Conservation (phyloP, 92 coral and sea anemone species). For the Palythoa caribaeorum region DNA sequence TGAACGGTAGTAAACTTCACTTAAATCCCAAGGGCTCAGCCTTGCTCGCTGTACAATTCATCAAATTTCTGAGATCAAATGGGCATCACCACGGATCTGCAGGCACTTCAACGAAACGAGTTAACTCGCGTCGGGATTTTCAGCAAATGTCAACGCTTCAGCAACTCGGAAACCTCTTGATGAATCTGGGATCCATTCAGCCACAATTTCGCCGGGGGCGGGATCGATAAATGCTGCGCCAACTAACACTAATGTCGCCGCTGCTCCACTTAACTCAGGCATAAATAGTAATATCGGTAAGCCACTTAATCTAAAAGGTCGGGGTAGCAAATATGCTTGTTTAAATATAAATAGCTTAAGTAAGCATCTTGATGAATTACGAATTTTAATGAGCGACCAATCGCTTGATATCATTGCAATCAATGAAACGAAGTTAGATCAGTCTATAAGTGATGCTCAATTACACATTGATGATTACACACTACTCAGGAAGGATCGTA, state of each 20-base stretch:
- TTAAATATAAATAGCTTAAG: too few species aligned
- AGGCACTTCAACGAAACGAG: not conserved
- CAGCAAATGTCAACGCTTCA: not conserved
- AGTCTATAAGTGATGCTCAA: too few species aligned
- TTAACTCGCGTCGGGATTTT: not conserved
- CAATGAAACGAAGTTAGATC: too few species aligned
- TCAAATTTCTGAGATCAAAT: slow-evolving; percentile 7
- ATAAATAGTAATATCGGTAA: not conserved
- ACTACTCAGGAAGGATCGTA: too few species aligned
- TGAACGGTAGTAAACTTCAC: slow-evolving; percentile 43
- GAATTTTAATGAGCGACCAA: too few species aligned
- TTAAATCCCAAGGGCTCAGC: slow-evolving; percentile 50
- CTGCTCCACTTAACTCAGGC: not conserved
- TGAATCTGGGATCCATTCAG: not conserved
- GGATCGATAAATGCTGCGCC: slow-evolving; percentile 15
- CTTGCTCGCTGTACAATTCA: slow-evolving; percentile 34
- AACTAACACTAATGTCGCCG: not conserved
- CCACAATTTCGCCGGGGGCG: slow-evolving; percentile 17
- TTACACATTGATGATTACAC: too few species aligned
- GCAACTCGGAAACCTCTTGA: not conserved
- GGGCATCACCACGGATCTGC: not conserved
- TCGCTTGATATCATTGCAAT: too few species aligned
- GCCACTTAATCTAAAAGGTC: not conserved
- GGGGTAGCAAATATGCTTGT: not conserved
- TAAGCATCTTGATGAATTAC: too few species aligned